A percentile compares a stretch with the other conserved stretches of the same genome.
Conservation (phyloP, 2,888 invertebrate genomes). For the Agrotis exclamationis region DNA sequence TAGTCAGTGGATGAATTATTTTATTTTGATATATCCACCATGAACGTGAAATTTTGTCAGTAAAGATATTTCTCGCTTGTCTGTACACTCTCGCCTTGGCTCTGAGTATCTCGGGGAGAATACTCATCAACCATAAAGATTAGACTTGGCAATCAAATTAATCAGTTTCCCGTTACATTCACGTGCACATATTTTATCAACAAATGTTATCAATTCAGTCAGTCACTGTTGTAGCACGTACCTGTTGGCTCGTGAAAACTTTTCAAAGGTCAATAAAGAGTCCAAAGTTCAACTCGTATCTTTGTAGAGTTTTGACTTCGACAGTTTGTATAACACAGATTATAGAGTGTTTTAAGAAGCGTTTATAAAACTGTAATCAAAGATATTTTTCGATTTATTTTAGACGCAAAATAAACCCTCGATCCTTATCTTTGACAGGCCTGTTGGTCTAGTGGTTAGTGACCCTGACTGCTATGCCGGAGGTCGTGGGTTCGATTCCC, state of each 20-base stretch:
- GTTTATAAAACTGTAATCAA: background rate
- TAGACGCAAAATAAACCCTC: too few relatives aligned
- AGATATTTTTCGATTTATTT: background rate
- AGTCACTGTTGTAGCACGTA: conserved; percentile 9
- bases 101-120: too few relatives aligned
- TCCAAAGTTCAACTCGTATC: conserved; percentile 20
- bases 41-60: background rate
- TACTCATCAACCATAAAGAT: background rate
- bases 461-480: too few relatives aligned
- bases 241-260: conserved; percentile 44
- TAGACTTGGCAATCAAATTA: background rate
- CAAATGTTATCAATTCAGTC: conserved; percentile 6
- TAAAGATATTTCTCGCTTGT: background rate
- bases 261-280: conserved; percentile 29
- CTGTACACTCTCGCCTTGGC: too few relatives aligned
- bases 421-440: too few relatives aligned
- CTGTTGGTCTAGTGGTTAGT: too few relatives aligned
- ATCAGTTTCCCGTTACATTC: conserved; percentile 4
- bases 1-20: background rate
- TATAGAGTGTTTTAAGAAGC: background rate
- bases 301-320: conserved; percentile 4
- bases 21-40: conserved; percentile 1
- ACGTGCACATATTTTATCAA: conserved; percentile 12
- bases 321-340: background rate
- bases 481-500: too few relatives aligned